Percentiles rank a stretch among this genome's conserved stretches.
Conservation (phyloP, 2,113 vertebrate species). For the Myiagra hebetior region DNA sequence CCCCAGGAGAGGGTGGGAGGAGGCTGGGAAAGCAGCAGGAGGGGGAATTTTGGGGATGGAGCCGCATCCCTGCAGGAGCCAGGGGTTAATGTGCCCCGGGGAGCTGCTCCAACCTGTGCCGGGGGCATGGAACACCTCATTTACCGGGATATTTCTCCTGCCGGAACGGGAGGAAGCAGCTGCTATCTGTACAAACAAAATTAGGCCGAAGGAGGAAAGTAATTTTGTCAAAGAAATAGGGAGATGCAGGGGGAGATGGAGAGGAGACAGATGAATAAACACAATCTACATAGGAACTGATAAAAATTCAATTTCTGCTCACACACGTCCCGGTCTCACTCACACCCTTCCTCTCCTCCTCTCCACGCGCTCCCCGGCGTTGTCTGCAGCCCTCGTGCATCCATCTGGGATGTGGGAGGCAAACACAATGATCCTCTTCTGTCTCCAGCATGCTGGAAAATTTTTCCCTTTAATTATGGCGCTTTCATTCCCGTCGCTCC, state of each 20-base stretch:
- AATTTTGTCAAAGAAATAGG: slow-evolving; percentile 54
- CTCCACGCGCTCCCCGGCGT: background rate
- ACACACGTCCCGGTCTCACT: slow-evolving; percentile 31
- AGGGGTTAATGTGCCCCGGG: background rate
- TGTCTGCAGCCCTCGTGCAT: slow-evolving; percentile 44
- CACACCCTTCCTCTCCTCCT: slow-evolving; percentile 53
- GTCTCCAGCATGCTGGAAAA: background rate
- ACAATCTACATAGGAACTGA: slow-evolving; percentile 48
- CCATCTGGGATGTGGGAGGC: slow-evolving; percentile 74
- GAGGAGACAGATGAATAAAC: slow-evolving; percentile 68
- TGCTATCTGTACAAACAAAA: slow-evolving; percentile 63
- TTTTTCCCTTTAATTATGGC: background rate
- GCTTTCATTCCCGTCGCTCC: background rate
- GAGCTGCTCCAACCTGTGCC: background rate
- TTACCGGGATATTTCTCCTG: background rate
- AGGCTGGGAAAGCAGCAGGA: background rate
- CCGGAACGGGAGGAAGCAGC: slow-evolving; percentile 53
- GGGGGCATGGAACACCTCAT: background rate
- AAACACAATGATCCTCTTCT: slow-evolving; percentile 56
- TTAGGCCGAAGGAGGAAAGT: slow-evolving; percentile 67
- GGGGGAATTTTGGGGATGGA: background rate
- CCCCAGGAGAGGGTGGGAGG: fast-evolving
- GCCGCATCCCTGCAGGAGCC: background rate
- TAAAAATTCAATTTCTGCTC: slow-evolving; percentile 62
- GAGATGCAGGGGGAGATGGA: slow-evolving; percentile 64